phyloP scores from a whole-genome alignment of 2,797 vertebrate species.

The Catostomus latipinnis region DNA sequence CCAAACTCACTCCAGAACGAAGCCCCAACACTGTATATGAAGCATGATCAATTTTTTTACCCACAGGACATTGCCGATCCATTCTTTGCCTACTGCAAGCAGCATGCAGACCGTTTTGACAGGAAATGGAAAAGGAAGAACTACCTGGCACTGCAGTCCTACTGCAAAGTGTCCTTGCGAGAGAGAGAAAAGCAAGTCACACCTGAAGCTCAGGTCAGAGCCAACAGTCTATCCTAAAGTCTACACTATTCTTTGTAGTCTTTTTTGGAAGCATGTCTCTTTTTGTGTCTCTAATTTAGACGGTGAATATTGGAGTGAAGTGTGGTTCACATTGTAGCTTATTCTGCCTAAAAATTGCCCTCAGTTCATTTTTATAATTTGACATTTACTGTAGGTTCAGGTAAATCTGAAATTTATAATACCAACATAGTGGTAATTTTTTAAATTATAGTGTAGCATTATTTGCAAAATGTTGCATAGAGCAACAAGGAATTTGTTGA shows the following conservation, averaged over 20 bases:
- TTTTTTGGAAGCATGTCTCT: neutral
- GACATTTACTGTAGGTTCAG: too few relatives aligned
- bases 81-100: slow-evolving; percentile 99
- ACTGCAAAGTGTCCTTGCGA: slow-evolving; percentile 95
- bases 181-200: slow-evolving; percentile 95
- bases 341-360: neutral
- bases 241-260: neutral
- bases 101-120: slow-evolving; percentile 98
- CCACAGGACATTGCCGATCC: slow-evolving; percentile 97
- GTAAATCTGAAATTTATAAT: too few relatives aligned
- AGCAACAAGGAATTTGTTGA: too few relatives aligned
- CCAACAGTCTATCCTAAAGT: neutral
- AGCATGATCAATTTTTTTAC: slow-evolving; percentile 35
- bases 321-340: neutral
- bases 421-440: too few relatives aligned
- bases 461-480: too few relatives aligned
- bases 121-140: slow-evolving; percentile 99
- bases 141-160: slow-evolving; percentile 96
- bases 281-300: neutral
- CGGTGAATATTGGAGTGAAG: neutral
- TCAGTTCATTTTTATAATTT: neutral
- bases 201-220: slow-evolving; percentile 91
- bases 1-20: too few relatives aligned
- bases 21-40: too few relatives aligned
- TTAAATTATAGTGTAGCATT: too few relatives aligned